Evolutionary conservation across 2,797 vertebrate species (phyloP).

Genomic region (Manis javanica): DNA sequence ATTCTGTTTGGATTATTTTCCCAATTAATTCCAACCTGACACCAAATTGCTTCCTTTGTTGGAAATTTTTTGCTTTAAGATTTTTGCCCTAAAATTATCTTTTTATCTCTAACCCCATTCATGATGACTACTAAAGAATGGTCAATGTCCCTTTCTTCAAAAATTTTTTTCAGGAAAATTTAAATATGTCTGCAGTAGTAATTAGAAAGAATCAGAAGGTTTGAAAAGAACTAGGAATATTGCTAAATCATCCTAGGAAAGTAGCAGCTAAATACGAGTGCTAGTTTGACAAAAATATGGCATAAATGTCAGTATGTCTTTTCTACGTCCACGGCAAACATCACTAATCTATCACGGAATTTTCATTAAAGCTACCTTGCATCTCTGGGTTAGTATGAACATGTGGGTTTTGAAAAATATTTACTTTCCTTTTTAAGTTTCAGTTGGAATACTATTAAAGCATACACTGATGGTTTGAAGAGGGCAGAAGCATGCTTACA

Average conservation of each 20-base stretch:
- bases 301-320: not conserved
- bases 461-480: not conserved
- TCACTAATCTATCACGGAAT: not conserved
- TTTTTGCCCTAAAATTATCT: not conserved
- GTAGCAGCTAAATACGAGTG: not conserved
- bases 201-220: not conserved
- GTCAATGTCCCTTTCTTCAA: not conserved
- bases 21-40: not conserved
- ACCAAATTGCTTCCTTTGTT: not conserved
- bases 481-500: conserved; percentile 21
- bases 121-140: not conserved
- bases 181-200: not conserved
- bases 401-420: not conserved
- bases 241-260: not conserved
- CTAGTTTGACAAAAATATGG: not conserved
- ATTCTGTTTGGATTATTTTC: not conserved
- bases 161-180: conserved; percentile 37
- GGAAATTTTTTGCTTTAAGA: not conserved
- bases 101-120: not conserved
- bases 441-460: not conserved
- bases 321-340: not conserved
- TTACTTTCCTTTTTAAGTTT: not conserved
- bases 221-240: not conserved
- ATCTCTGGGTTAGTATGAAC: not conserved
- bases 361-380: not conserved